A percentile compares a stretch with the other conserved stretches of the same genome.
phyloP scores from a whole-genome alignment of 2,888 invertebrate species.

The Toxonevra muliebris region DNA sequence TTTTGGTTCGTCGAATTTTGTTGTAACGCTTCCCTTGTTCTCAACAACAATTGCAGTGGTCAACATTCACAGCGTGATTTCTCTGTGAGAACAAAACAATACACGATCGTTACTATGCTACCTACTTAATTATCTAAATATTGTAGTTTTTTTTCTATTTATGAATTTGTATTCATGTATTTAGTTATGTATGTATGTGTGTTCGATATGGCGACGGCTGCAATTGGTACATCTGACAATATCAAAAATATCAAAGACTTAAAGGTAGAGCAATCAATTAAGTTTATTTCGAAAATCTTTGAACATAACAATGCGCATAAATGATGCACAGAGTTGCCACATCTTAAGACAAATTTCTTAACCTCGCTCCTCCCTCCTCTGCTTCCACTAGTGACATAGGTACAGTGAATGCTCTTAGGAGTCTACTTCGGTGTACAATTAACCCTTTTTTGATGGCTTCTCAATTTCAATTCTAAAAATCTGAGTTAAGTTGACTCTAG shows the following conservation, averaged over 20 bases:
- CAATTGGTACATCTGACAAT: slow-evolving; percentile 39
- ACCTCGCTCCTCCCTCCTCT: too few relatives aligned
- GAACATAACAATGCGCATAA: too few relatives aligned
- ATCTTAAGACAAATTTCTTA: too few relatives aligned
- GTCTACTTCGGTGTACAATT: too few relatives aligned
- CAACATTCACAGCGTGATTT: slow-evolving; percentile 13
- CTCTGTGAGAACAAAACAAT: slow-evolving; percentile 8
- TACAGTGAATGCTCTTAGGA: too few relatives aligned
- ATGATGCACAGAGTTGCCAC: background rate
- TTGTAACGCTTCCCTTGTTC: slow-evolving; percentile 9
- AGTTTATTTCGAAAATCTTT: slow-evolving; percentile 22
- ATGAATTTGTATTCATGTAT: background rate
- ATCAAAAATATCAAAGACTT: slow-evolving; percentile 24
- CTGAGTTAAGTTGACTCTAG: too few relatives aligned
- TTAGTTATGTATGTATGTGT: too few relatives aligned
- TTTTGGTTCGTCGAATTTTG: slow-evolving; percentile 10
- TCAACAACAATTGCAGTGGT: slow-evolving; percentile 23
- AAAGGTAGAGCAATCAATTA: slow-evolving; percentile 33
- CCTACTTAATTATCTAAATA: background rate
- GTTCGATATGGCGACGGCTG: slow-evolving; percentile 43
- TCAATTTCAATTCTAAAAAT: too few relatives aligned
- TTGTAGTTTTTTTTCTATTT: slow-evolving; percentile 4
- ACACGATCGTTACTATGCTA: background rate
- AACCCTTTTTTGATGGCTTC: too few relatives aligned
- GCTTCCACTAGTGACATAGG: too few relatives aligned